Evolutionary conservation across 35 echinoderm and acorn worm species (phyloP).

Genomic region (Lytechinus variegatus): DNA sequence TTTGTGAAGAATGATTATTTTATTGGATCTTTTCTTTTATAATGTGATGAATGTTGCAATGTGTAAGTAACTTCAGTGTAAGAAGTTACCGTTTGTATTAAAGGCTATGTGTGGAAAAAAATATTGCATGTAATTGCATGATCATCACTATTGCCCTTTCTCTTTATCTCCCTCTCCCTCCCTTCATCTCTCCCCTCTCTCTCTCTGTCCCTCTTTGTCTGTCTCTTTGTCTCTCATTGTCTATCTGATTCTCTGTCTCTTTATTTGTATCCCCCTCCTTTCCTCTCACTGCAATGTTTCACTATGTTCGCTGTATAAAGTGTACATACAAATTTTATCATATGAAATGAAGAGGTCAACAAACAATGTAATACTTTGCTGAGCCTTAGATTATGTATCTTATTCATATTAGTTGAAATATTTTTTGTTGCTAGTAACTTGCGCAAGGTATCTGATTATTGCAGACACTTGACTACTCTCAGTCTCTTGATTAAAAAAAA

Average conservation of each 20-base stretch:
- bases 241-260: too few relatives aligned
- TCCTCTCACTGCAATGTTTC: background rate
- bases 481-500: background rate
- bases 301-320: background rate
- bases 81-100: background rate
- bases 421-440: background rate
- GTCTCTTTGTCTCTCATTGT: background rate
- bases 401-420: constrained; percentile 7
- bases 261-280: background rate
- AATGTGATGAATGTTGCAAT: background rate
- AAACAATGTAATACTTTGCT: background rate
- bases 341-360: background rate
- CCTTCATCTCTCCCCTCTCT: background rate
- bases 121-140: background rate
- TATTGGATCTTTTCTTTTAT: background rate
- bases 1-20: background rate
- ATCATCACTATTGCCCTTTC: background rate
- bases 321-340: constrained; percentile 5
- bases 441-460: background rate
- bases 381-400: constrained; percentile 3
- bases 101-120: background rate
- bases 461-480: background rate
- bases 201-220: background rate
- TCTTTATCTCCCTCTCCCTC: background rate
- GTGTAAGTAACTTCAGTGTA: background rate